These are phyloP conservation scores for Marronus borbonicus DNA, from an alignment of 2,888 invertebrate genomes.

Conservation along the genomic window DNA sequence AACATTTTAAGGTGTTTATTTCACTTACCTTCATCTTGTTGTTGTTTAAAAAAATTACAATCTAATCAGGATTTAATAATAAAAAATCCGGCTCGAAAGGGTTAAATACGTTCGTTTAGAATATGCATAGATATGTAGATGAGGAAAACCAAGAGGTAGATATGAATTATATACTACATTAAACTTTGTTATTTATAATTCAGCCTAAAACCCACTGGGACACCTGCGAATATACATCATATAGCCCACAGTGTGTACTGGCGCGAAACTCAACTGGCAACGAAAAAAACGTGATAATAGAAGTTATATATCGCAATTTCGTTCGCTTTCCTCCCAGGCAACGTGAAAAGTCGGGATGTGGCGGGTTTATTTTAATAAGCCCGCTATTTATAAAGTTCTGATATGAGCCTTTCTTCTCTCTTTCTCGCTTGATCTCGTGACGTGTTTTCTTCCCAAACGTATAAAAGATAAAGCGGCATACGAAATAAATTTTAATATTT, in stretches of 20 bases:
- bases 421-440: background rate
- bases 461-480: conserved; percentile 12
- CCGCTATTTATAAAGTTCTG: conserved; percentile 51
- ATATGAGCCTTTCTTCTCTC: conserved; percentile 29
- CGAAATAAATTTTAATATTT: conserved; percentile 48
- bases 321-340: conserved; percentile 49
- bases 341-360: conserved; percentile 41
- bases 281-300: conserved; percentile 50
- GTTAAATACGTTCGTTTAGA: background rate
- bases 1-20: too few species aligned
- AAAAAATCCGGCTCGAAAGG: too few species aligned
- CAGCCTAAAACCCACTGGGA: conserved; percentile 43
- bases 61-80: too few species aligned
- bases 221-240: conserved; percentile 53
- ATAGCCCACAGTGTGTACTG: conserved; percentile 47
- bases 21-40: too few species aligned
- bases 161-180: conserved; percentile 47
- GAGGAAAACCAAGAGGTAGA: conserved; percentile 26
- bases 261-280: conserved; percentile 47
- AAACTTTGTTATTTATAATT: conserved; percentile 53
- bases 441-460: conserved; percentile 10
- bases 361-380: conserved; percentile 53
- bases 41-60: too few species aligned
- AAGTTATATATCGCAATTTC: conserved; percentile 51
- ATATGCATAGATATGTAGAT: conserved; percentile 1